Conservation (phyloP, 2,797 vertebrate genomes). For the Eulemur coronatus region DNA sequence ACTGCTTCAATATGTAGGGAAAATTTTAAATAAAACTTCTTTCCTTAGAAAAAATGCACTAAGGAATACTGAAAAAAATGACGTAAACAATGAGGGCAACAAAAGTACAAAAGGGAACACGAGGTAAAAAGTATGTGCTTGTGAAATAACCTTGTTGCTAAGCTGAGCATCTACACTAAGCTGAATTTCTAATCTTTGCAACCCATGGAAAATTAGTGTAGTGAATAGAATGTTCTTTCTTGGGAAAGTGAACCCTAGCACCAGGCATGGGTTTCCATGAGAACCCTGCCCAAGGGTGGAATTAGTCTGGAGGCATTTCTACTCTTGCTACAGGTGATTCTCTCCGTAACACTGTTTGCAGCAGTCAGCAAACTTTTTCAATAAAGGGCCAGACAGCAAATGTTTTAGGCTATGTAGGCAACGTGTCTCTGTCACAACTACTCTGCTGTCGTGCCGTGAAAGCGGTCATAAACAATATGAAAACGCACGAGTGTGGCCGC, state of each 20-base stretch:
- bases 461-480: background rate
- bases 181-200: background rate
- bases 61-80: background rate
- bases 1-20: too few relatives aligned
- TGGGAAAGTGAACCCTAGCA: background rate
- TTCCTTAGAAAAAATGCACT: background rate
- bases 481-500: fast-evolving
- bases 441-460: background rate
- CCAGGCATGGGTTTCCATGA: background rate
- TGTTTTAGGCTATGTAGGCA: background rate
- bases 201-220: background rate
- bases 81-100: background rate
- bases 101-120: background rate
- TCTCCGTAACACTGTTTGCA: background rate
- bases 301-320: background rate
- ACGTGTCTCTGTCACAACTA: background rate
- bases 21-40: background rate
- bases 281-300: background rate
- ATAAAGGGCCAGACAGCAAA: background rate
- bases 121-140: background rate
- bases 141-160: background rate
- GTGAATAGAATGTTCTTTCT: background rate
- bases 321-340: background rate
- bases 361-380: background rate
- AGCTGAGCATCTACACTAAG: fast-evolving